Conservation (phyloP, 2,113 vertebrate species). For the Xiphorhynchus elegans region DNA sequence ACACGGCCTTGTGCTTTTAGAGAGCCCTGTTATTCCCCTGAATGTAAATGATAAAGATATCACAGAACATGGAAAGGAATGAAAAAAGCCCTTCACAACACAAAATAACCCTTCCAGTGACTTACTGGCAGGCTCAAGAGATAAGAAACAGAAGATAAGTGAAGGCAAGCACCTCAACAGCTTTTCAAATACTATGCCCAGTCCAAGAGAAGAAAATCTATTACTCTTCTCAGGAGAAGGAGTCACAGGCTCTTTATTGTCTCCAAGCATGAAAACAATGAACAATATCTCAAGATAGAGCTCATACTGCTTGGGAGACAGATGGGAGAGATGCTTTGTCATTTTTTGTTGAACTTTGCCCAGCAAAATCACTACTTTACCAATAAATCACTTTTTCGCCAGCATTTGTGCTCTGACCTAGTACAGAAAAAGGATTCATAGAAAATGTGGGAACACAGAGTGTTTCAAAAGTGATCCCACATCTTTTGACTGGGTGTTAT, state of each 20-base stretch:
- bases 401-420: not conserved
- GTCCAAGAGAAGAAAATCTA: not conserved
- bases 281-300: not conserved
- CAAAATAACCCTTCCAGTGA: not conserved
- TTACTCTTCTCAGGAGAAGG: not conserved
- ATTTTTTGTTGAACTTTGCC: not conserved
- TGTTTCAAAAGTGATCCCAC: not conserved
- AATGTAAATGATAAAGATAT: not conserved
- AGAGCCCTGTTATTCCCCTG: not conserved
- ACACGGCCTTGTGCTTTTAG: not conserved
- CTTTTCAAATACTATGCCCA: not conserved
- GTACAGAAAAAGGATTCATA: not conserved
- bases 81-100: not conserved
- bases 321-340: not conserved
- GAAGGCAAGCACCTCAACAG: not conserved
- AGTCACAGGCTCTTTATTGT: not conserved
- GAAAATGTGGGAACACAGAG: not conserved
- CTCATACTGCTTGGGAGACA: not conserved
- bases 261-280: not conserved
- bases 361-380: not conserved
- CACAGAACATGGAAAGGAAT: not conserved
- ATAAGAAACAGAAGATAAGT: not conserved
- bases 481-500: not conserved
- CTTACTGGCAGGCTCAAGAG: not conserved
- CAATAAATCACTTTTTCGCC: not conserved